phyloP scores from a whole-genome alignment of 2,888 invertebrate species.

The Drosophila hawaiiensis region DNA sequence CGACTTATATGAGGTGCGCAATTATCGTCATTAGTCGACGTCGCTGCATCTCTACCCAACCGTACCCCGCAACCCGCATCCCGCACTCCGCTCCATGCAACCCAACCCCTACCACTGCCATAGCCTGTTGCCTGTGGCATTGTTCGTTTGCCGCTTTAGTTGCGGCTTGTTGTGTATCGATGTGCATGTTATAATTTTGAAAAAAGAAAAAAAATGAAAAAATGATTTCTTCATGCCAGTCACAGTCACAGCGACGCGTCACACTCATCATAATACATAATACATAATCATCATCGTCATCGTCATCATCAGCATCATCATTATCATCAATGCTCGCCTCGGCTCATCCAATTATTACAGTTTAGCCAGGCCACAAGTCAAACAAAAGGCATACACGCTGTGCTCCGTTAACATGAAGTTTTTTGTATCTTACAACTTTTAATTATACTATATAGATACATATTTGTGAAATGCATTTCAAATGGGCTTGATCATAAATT shows the following conservation, averaged over 20 bases:
- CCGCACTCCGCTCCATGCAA: background rate
- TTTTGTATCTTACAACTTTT: constrained; percentile 13
- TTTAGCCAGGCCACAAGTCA: constrained; percentile 77
- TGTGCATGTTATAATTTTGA: constrained; percentile 80
- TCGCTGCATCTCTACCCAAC: constrained; percentile 16
- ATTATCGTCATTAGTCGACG: constrained; percentile 71
- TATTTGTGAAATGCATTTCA: constrained; percentile 6
- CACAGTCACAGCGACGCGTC: constrained; percentile 58
- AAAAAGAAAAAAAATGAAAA: constrained; percentile 46
- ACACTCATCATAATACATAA: constrained; percentile 68
- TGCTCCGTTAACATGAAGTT: background rate
- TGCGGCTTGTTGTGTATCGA: constrained; percentile 83
- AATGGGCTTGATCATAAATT: background rate
- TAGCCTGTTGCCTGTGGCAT: constrained; percentile 20
- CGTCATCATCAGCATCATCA: constrained; percentile 14
- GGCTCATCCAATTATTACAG: constrained; percentile 77
- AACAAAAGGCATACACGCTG: constrained; percentile 60
- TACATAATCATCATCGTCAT: constrained; percentile 40
- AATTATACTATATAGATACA: constrained; percentile 28
- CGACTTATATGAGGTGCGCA: constrained; percentile 68
- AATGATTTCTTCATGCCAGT: constrained; percentile 78
- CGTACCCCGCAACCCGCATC: background rate
- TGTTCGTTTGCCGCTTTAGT: constrained; percentile 77
- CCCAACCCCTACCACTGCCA: background rate
- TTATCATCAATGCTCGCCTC: constrained; percentile 27